These are phyloP conservation scores for Chionodraco myersi DNA, from an alignment of 2,113 vertebrate species.

Conservation along the genomic window DNA sequence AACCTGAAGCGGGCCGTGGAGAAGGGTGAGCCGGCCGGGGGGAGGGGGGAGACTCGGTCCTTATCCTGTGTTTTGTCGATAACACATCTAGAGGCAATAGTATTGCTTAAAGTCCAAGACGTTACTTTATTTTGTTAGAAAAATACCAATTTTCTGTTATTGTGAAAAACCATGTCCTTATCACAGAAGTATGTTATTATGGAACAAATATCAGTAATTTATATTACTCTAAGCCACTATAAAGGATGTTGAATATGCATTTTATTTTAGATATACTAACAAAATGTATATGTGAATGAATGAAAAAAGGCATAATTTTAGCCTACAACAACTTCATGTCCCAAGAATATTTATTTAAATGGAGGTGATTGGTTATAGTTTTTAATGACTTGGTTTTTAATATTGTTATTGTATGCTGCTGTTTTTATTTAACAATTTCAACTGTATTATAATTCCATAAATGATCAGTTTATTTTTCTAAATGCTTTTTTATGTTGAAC, in stretches of 20 bases:
- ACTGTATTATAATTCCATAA: no score
- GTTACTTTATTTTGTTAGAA: no score
- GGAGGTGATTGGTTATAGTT: not conserved
- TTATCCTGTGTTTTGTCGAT: not conserved
- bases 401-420: not conserved
- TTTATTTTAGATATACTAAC: no score
- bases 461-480: no score
- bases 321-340: not conserved
- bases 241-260: not conserved
- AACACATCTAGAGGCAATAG: not conserved
- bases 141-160: no score
- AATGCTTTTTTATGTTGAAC: no score
- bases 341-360: not conserved
- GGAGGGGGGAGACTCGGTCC: no score
- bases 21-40: slow-evolving; percentile 86
- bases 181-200: no score
- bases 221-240: not conserved
- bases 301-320: not conserved
- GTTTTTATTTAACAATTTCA: not conserved
- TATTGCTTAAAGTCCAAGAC: not conserved
- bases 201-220: no score
- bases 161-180: no score
- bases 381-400: not conserved
- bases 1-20: slow-evolving; percentile 96
- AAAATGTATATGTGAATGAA: no score